Base-by-base conservation (phyloP, 2,113 vertebrate species). In the Oxyruncus cristatus region DNA sequence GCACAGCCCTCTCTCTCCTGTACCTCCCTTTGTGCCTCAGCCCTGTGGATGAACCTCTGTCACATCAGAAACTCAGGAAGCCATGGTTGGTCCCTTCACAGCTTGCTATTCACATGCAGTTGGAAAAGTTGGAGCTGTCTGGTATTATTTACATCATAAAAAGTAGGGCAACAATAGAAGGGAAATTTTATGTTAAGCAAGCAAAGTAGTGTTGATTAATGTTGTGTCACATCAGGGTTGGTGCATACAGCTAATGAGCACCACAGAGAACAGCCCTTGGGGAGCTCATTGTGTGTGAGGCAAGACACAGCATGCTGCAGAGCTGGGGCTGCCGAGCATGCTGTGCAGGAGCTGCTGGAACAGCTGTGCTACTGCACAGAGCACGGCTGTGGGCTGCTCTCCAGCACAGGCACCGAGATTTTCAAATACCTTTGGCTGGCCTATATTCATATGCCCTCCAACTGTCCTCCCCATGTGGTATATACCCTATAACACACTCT, bases 311-410 rank as follows among this genome's bases (percentile, higher is more conserved):
- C 80, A 41, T 0, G 3, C 42, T 30, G 42, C 47, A 26, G 39
- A 26, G 39, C 26, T 6, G n/a, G 22, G 61, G 47, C 70, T 65
- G 46, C 0, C 0, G 23, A 12, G 2, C 1, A 0, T 0, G 0
- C 42, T 50, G 63, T 0, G 0, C 14, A 65, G 42, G n/a, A 13
- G 39, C 74, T 87, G 70, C 47, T 35, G 0, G 0, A 39, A 47
- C 3, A 1, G 35, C 70, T 61, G 33, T 0, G 0, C 41, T 41
- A 12, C 19, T 0, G 2, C 42, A 2, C 1, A 8, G 42, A 46
- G 30, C 8, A 7, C 0, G 0, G 46, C 28, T 10, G 10, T 11
- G 19, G 74, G 81, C 66, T 72, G 56, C 56, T 55, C 65, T 37
- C 52, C 74, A 66, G 11, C 0, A 1, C 37, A 22, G 32, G 10